Evolutionary conservation across 2,888 invertebrate species (phyloP), one percentile per base, ranked within the genome.

Genomic region (Dynastes tityus): DNA sequence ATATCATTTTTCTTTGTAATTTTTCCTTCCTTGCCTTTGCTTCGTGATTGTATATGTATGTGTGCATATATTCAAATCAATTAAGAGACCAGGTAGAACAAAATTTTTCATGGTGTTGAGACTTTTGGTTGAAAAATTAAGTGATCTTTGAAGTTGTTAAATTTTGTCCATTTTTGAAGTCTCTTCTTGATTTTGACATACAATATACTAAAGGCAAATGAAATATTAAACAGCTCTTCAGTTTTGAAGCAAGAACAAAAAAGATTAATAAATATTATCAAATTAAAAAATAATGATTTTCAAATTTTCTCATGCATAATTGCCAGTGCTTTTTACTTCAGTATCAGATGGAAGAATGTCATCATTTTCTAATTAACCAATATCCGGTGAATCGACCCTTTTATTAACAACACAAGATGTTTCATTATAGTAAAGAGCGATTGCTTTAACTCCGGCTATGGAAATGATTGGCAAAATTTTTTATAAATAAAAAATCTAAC

Each of bases 281-380:
- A 16, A 58, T 58, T 63, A 29, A 2, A n/a, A 29, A 32, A 63
- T 63, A 32, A 32, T 22, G 22, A 55, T 55, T 55, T 13, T n/a
- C 8, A 22, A n/a, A 45, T 45, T 45, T 45, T 45, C 45, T 45
- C 45, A 45, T 45, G 45, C 22, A 55, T 55, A 55, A 55, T 13
- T 55, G n/a, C 55, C 2, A 9, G 13, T 29, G 13, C 63, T 29
- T 63, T 63, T 63, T 58, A 58, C 13, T 27, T 45, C 45, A 40
- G 29, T 29, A 68, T 68, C 27, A 8, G 29, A 51, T n/a, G 51
- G 11, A 67, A 11, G 45, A 67, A 45, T 67, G 49, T 51, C 51
- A 68, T 13, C 51, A 51, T 67, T 67, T 67, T 67, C 5, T 68
- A 68, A 68, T 68, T 68, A 68, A 51, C 68, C 49, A 68, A 68